These are phyloP conservation scores for Gila orcuttii DNA, from an alignment of 2,113 vertebrate genomes.

Conservation along the genomic window DNA sequence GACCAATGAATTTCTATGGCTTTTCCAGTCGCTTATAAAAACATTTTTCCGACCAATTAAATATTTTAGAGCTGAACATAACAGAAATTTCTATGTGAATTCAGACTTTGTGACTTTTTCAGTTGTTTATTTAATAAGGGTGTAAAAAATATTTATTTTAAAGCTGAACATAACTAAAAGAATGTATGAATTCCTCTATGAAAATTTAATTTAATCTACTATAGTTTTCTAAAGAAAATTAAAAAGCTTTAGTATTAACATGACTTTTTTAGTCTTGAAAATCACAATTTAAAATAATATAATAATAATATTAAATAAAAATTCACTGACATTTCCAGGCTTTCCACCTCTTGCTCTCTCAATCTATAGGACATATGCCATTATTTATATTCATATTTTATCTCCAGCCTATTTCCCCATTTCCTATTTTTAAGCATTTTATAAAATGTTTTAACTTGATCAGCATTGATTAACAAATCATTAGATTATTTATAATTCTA, in stretches of 20 bases:
- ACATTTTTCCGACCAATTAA: too few species aligned
- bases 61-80: too few species aligned
- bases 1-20: not conserved
- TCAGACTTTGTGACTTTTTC: too few species aligned
- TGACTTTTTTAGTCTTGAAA: not conserved
- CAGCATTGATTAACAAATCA: not conserved
- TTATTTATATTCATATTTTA: not conserved
- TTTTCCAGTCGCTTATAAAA: not conserved
- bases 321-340: not conserved
- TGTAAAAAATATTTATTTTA: not conserved
- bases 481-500: not conserved
- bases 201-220: not conserved
- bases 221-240: not conserved
- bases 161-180: not conserved
- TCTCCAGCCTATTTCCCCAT: not conserved
- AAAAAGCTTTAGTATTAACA: not conserved
- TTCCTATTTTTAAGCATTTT: not conserved
- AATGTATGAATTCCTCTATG: too few species aligned
- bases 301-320: not conserved
- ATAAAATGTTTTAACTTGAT: not conserved
- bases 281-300: not conserved
- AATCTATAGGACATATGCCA: not conserved
- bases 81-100: too few species aligned
- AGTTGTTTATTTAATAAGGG: too few species aligned
- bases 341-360: not conserved